Evolutionary conservation across 2,888 invertebrate species (phyloP).

Genomic region (Tinea pellionella): DNA sequence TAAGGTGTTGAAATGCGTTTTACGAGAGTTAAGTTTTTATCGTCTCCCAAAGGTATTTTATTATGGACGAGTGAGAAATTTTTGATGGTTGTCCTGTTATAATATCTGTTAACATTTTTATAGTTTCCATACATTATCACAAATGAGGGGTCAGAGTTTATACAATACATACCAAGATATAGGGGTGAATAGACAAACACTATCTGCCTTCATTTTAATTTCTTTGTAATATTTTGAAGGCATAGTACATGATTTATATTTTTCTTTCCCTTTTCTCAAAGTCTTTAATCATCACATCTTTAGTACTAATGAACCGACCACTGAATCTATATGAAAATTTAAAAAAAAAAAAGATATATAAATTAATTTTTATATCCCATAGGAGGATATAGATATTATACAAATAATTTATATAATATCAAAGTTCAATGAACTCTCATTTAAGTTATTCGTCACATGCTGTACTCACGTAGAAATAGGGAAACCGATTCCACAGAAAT

Average conservation of each 20-base stretch:
- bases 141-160: not conserved
- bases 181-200: too few species aligned
- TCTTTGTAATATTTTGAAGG: too few species aligned
- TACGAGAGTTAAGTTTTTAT: constrained; percentile 6
- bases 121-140: not conserved
- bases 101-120: not conserved
- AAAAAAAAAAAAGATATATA: too few species aligned
- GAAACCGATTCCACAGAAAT: constrained; percentile 8
- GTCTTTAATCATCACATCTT: too few species aligned
- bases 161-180: not conserved
- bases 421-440: not conserved
- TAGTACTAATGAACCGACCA: too few species aligned
- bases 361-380: too few species aligned
- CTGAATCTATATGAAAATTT: too few species aligned
- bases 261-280: too few species aligned
- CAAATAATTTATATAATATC: too few species aligned
- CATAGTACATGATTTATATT: too few species aligned
- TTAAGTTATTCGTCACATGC: constrained; percentile 1
- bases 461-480: not conserved
- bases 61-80: constrained; percentile 9
- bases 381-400: too few species aligned
- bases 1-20: not conserved
- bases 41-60: constrained; percentile 6
- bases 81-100: not conserved
- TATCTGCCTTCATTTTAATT: too few species aligned